Evolutionary conservation across 2,113 vertebrate genomes (phyloP), one percentile per base, ranked within the genome.

Genomic region (Rhagologus leucostigma): DNA sequence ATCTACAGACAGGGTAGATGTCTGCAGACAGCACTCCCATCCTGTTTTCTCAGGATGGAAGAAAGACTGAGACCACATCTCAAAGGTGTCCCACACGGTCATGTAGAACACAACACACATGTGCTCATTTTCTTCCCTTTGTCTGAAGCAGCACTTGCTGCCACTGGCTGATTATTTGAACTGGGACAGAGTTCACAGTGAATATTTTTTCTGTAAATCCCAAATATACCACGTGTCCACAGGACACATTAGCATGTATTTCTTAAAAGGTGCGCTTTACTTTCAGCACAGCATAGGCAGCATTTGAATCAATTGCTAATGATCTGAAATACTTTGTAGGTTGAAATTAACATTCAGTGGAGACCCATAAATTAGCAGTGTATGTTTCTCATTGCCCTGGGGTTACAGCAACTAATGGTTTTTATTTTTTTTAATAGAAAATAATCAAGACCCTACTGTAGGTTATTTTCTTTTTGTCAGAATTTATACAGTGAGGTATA

Each of bases 241-340:
- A 64, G 74, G 26, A 84, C 14, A 85, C 33, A 69, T 70, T 71
- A 95, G 33, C 44, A 79, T 33, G 26, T 75, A 14, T 59, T 89
- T 87, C 73, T 68, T 85, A 69, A 60, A 91, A 78, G 71, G 46
- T 46, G 13, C 16, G 75, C 64, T 95, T 64, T 53, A 82, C 71
- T 55, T 80, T 77, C 94, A 84, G 94, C 62, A 71, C 27, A 95
- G 35, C 65, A 76, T 50, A 74, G 74, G 55, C 53, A 95, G 83
- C 59, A 80, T 96, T 87, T 97, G 91, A 96, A 90, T 82, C 16
- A 90, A 91, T 46, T 97, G 95, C 29, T 96, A 97, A 98, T 92
- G 79, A 96, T 83, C 80, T 93, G 67, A 95, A 94, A 62, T 65
- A 69, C 93, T 84, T 80, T 93, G 47, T 87, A 94, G 82, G 65